These are phyloP conservation scores for Cyclophora punctaria DNA, from an alignment of 2,888 invertebrate species.

Conservation along the genomic window DNA sequence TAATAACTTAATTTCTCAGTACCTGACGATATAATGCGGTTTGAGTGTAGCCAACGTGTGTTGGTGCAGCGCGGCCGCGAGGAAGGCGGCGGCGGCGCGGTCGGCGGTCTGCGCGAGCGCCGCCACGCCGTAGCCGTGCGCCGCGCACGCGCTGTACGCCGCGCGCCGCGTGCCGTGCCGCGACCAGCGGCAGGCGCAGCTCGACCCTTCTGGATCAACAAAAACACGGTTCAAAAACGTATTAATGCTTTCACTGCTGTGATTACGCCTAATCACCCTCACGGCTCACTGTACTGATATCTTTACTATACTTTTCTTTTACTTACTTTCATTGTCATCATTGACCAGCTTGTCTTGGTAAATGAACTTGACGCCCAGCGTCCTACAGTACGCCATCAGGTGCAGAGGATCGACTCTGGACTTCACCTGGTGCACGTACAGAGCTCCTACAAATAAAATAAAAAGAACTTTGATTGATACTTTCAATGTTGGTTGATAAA, in stretches of 20 bases:
- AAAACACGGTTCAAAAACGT: too few relatives aligned
- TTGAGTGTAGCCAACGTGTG: conserved; percentile 87
- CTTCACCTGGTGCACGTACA: conserved; percentile 76
- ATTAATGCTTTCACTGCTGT: too few relatives aligned
- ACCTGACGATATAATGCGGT: conserved; percentile 85
- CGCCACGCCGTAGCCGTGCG: conserved; percentile 88
- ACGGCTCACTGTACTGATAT: too few relatives aligned
- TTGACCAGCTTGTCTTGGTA: conserved; percentile 80
- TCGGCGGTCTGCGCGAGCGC: conserved; percentile 83
- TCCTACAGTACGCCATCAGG: conserved; percentile 83
- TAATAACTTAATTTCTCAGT: too few relatives aligned
- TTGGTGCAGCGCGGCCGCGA: conserved; percentile 87
- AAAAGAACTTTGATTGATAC: too few relatives aligned
- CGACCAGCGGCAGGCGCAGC: conserved; percentile 77
- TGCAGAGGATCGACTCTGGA: conserved; percentile 84
- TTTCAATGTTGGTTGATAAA: too few relatives aligned
- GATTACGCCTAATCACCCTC: too few relatives aligned
- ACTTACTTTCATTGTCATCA: conserved; percentile 45
- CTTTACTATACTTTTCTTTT: too few relatives aligned
- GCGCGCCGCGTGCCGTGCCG: conserved; percentile 76
- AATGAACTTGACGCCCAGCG: conserved; percentile 83
- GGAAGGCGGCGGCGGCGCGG: conserved; percentile 80
- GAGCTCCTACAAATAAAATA: conserved; percentile 46
- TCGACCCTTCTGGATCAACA: conserved; percentile 14
- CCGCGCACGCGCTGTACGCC: conserved; percentile 83